phyloP scores from a whole-genome alignment of 2,797 vertebrate species.

The Mastacembelus armatus region DNA sequence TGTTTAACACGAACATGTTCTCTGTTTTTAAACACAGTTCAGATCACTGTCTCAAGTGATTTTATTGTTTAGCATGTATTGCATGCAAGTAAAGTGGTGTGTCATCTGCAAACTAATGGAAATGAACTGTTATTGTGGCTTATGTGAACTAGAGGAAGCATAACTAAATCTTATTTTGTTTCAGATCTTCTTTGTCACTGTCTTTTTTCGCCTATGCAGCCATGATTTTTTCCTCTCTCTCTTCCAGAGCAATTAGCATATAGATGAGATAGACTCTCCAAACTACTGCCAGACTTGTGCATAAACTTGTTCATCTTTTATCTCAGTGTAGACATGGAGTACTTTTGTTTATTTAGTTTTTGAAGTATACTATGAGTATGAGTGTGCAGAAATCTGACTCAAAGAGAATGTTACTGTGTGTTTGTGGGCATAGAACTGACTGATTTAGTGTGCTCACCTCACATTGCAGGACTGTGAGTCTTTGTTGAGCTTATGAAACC shows the following conservation, averaged over 20 bases:
- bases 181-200: conserved; percentile 2
- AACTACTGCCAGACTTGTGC: not conserved
- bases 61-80: not conserved
- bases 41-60: not conserved
- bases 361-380: not conserved
- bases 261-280: conserved; percentile 31
- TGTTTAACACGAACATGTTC: not conserved
- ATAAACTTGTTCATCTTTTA: not conserved
- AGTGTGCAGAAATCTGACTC: too few relatives aligned
- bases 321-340: conserved; percentile 6
- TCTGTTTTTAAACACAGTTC: not conserved
- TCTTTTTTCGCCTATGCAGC: conserved; percentile 11
- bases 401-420: not conserved
- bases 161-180: conserved; percentile 14
- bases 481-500: conserved; percentile 91
- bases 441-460: conserved; percentile 83
- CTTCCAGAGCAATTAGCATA: conserved; percentile 36
- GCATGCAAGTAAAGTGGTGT: not conserved
- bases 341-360: not conserved
- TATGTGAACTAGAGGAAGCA: not conserved
- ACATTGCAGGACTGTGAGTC: conserved; percentile 91
- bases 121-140: not conserved
- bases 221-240: not conserved
- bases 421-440: not conserved
- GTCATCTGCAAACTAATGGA: conserved; percentile 9